A percentile compares a stretch with the other conserved stretches of the same genome.
Evolutionary conservation across 2,888 invertebrate genomes (phyloP).

Genomic region (Heliconius erato): DNA sequence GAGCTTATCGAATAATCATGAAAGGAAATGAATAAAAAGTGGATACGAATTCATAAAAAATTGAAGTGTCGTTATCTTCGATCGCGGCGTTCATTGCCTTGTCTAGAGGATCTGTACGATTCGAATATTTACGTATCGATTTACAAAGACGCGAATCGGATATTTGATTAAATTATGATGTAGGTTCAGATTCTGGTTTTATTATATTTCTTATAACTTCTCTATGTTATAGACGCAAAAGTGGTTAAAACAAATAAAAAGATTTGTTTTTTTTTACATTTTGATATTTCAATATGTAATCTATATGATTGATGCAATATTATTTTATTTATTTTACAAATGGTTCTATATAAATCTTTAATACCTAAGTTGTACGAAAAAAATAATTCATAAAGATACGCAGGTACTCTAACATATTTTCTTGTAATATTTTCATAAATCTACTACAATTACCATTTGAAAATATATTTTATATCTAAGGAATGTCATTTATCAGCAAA

Average conservation of each 20-base stretch:
- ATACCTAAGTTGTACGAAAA: background rate
- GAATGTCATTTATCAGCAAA: conserved; percentile 17
- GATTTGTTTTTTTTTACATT: too few relatives aligned
- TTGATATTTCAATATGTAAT: background rate
- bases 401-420: background rate
- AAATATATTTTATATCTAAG: background rate
- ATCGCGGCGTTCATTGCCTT: conserved; percentile 48
- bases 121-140: conserved; percentile 47
- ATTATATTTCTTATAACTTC: conserved; percentile 30
- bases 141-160: conserved; percentile 46
- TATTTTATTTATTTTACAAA: background rate
- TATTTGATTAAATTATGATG: conserved; percentile 36
- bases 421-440: background rate
- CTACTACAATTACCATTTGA: background rate
- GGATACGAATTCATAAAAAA: conserved; percentile 50
- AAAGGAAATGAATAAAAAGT: conserved; percentile 49
- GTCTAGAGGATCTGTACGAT: conserved; percentile 43
- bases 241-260: background rate
- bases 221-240: background rate
- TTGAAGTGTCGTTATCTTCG: conserved; percentile 48
- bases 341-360: background rate
- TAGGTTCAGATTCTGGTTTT: conserved; percentile 23
- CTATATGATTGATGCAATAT: background rate
- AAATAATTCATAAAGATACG: background rate
- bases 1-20: conserved; percentile 44